phyloP scores from a whole-genome alignment of 2,797 vertebrate species.

The Myotis myotis region DNA sequence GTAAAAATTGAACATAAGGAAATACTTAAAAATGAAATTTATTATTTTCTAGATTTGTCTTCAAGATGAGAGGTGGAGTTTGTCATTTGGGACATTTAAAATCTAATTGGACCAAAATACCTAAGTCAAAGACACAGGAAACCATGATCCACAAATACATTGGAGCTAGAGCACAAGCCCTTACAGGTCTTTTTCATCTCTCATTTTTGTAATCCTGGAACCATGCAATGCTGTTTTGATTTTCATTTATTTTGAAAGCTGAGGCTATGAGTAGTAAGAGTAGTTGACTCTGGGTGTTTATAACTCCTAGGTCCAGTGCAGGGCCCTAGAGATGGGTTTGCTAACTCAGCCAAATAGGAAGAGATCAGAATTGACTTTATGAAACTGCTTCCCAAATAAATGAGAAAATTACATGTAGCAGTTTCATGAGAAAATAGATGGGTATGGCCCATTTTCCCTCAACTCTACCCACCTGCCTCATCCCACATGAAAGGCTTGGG shows the following conservation, averaged over 20 bases:
- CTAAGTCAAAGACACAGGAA: neutral
- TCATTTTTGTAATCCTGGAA: neutral
- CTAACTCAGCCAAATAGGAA: neutral
- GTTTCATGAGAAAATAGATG: neutral
- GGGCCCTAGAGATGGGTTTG: neutral
- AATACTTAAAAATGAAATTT: slow-evolving; percentile 56
- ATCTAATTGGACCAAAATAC: neutral
- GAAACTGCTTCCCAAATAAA: neutral
- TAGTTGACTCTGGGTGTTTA: neutral
- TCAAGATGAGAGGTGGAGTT: slow-evolving; percentile 6
- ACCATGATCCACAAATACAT: neutral
- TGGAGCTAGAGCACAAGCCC: neutral
- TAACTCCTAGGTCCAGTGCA: neutral
- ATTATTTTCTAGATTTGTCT: slow-evolving; percentile 45
- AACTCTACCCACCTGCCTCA: neutral
- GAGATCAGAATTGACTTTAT: neutral
- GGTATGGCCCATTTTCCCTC: neutral
- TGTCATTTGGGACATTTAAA: slow-evolving; percentile 44
- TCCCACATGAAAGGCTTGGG: neutral
- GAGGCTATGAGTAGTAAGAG: neutral
- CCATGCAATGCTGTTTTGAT: neutral
- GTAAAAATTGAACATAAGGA: slow-evolving; percentile 45
- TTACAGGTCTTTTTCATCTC: neutral
- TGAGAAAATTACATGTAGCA: neutral
- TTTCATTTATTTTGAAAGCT: neutral